phyloP scores from a whole-genome alignment of 2,797 vertebrate genomes.

The Tinamus major region DNA sequence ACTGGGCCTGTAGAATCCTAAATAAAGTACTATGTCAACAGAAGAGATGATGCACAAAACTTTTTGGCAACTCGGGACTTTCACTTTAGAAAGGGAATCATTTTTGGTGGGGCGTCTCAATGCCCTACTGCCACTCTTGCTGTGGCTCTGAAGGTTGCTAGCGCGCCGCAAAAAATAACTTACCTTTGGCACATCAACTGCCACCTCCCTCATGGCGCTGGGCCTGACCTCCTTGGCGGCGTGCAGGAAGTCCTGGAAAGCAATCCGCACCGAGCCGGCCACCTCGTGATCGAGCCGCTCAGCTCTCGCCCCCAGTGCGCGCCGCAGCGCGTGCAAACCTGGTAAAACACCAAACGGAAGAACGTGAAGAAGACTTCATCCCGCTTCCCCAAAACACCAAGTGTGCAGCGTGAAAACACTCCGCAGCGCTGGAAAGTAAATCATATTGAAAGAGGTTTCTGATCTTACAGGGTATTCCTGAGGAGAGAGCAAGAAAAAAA shows the following conservation, averaged over 20 bases:
- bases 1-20: background rate
- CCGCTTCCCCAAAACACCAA: background rate
- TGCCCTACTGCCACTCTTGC: background rate
- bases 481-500: background rate
- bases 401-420: background rate
- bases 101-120: background rate
- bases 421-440: background rate
- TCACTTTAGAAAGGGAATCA: background rate
- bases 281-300: slow-evolving; percentile 81
- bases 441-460: background rate
- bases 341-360: slow-evolving; percentile 4
- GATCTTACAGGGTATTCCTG: background rate
- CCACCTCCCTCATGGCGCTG: slow-evolving; percentile 97
- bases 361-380: background rate
- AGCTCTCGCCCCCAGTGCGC: slow-evolving; percentile 79
- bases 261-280: slow-evolving; percentile 84
- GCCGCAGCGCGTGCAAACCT: slow-evolving; percentile 88
- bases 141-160: fast-evolving
- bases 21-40: background rate
- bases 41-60: background rate
- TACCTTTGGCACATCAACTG: slow-evolving; percentile 95
- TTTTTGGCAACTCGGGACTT: background rate
- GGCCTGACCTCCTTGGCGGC: slow-evolving; percentile 91
- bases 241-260: slow-evolving; percentile 88
- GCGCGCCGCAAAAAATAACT: slow-evolving; percentile 38